Conservation (phyloP, 2,797 vertebrate genomes). For the Bradypodion pumilum region DNA sequence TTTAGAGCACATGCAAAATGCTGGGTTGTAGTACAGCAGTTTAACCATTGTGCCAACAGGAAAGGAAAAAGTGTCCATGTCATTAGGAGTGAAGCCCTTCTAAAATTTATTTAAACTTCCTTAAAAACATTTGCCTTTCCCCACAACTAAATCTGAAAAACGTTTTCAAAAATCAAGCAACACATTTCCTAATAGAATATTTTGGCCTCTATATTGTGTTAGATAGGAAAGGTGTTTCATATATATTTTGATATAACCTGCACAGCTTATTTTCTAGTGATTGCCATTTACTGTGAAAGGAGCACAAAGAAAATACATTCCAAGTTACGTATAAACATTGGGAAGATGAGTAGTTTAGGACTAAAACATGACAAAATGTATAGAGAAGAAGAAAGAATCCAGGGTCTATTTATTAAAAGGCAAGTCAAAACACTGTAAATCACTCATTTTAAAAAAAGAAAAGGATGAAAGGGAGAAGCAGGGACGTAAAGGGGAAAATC, state of each 20-base stretch:
- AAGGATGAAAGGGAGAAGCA: too few species aligned
- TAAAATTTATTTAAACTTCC: neutral
- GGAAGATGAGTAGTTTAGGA: conserved; percentile 53
- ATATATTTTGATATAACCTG: neutral
- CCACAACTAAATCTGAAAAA: neutral
- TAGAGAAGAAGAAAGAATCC: conserved; percentile 35
- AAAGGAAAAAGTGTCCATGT: conserved; percentile 12
- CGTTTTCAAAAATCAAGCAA: neutral
- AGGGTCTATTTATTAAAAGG: conserved; percentile 46
- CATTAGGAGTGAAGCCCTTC: neutral
- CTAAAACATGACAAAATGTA: conserved; percentile 48
- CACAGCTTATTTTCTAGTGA: neutral
- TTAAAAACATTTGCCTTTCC: neutral
- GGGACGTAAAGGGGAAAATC: neutral
- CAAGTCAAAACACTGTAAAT: conserved; percentile 48
- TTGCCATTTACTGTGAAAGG: neutral
- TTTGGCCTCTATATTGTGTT: neutral
- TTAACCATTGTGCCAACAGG: too few species aligned
- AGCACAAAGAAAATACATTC: neutral
- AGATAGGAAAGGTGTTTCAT: neutral
- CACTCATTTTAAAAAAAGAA: conserved; percentile 31
- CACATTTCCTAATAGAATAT: neutral
- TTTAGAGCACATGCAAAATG: too few species aligned
- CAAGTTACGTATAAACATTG: conserved; percentile 30
- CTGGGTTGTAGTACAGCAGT: too few species aligned